phyloP scores from a whole-genome alignment of 1,140 invertebrate species.

The Tachypleus tridentatus region DNA sequence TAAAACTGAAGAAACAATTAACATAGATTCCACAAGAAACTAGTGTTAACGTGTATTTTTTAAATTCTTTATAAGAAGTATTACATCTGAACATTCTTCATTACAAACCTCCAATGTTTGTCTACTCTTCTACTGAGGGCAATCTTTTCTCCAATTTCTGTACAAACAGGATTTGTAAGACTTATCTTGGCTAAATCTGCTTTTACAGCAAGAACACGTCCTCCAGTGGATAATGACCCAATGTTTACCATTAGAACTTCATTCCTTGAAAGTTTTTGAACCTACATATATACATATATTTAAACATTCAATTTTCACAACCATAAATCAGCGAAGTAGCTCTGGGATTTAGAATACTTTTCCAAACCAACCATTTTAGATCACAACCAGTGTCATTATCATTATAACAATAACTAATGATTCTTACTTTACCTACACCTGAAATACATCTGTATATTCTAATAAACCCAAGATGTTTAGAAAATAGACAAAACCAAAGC shows the following conservation, averaged over 20 bases:
- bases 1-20: background rate
- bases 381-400: too few relatives aligned
- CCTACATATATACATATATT: constrained; percentile 36
- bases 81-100: background rate
- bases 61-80: background rate
- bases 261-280: constrained; percentile 72
- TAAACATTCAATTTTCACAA: too few relatives aligned
- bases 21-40: background rate
- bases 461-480: too few relatives aligned
- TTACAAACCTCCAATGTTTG: constrained; percentile 86
- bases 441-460: too few relatives aligned
- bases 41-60: background rate
- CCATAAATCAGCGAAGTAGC: too few relatives aligned
- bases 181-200: constrained; percentile 96
- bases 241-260: constrained; percentile 97
- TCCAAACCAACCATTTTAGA: too few relatives aligned
- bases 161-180: constrained; percentile 94
- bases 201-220: constrained; percentile 87
- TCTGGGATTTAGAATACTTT: too few relatives aligned
- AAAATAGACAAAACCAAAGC: too few relatives aligned
- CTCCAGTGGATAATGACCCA: constrained; percentile 95
- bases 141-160: constrained; percentile 97
- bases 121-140: constrained; percentile 94
- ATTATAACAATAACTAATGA: too few relatives aligned
- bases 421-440: too few relatives aligned